Base-by-base conservation (phyloP, 2,113 vertebrate species). In the Cryptotis parvus region DNA sequence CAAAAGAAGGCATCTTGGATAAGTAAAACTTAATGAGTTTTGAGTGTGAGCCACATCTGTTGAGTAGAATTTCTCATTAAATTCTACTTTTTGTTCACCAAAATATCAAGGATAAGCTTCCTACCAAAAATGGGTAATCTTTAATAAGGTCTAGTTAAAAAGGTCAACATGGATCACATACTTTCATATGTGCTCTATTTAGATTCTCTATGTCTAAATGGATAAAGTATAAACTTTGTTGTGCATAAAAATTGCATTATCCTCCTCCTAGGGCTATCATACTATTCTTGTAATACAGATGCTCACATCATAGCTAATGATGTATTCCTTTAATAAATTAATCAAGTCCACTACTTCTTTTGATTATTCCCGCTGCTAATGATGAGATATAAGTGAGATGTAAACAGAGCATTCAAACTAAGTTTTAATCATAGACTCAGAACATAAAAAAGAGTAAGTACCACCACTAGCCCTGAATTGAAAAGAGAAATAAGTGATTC, bases 1-100 rank as follows among this genome's bases (percentile, higher is more conserved):
- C 1, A 39, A 3, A n/a, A 91, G 31, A 43, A 1, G 35, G 0
- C n/a, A 75, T 39, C 39, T 63, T 79, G 31, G 12, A 18, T 61
- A 85, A 92, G 20, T 37, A 73, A 58, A 58, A 24, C 18, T 49
- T 35, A 89, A 65, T 74, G 3, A 83, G 35, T 35, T 72, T 1
- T 80, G 2, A 63, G 61, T 9, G 88, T 35, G 73, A 77, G 10
- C 39, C 31, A 63, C 14, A 69, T 79, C 12, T 89, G 22, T 79
- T 80, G 39, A 63, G 72, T 49, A 72, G 22, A 85, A 66, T 76
- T 89, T 93, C 41, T 69, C 18, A 79, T 86, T 94, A 79, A 22
- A 29, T 93, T 93, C 43, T 89, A 58, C 2, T 70, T 52, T 24
- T 27, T 84, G 9, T 63, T 87, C 66, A 70, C 6, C 22, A 73